Conservation (phyloP, 2,888 invertebrate genomes). For the Heliconius sara region DNA sequence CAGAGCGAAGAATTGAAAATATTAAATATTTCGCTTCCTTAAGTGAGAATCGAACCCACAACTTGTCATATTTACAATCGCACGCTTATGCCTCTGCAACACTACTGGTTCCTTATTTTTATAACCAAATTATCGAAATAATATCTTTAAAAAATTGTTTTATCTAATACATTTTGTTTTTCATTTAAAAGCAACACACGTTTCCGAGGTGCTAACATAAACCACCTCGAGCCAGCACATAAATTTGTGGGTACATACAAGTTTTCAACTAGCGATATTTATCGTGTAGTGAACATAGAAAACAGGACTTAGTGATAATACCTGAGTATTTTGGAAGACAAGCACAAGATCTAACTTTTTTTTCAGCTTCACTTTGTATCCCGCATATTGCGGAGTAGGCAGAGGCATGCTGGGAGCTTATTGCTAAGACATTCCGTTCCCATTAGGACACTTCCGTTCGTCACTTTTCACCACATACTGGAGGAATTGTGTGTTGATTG, state of each 20-base stretch:
- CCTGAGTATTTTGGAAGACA: neutral
- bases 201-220: constrained; percentile 22
- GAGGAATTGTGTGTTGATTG: too few relatives aligned
- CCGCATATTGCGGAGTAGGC: too few relatives aligned
- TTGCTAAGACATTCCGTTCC: too few relatives aligned
- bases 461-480: too few relatives aligned
- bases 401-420: neutral
- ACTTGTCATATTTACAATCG: too few relatives aligned
- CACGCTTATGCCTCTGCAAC: too few relatives aligned
- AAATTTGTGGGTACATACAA: constrained; percentile 25
- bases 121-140: neutral
- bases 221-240: constrained; percentile 25
- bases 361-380: too few relatives aligned
- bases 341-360: neutral
- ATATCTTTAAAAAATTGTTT: neutral
- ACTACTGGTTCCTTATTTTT: neutral
- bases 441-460: too few relatives aligned
- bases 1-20: too few relatives aligned
- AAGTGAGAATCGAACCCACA: too few relatives aligned
- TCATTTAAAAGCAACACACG: constrained; percentile 5
- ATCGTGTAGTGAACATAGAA: constrained; percentile 4
- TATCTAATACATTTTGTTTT: neutral
- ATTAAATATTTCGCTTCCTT: too few relatives aligned
- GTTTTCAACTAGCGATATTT: constrained; percentile 28
- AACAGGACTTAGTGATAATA: neutral